phyloP scores from a whole-genome alignment of 1,140 invertebrate species.

The Cecropterus lyciades region DNA sequence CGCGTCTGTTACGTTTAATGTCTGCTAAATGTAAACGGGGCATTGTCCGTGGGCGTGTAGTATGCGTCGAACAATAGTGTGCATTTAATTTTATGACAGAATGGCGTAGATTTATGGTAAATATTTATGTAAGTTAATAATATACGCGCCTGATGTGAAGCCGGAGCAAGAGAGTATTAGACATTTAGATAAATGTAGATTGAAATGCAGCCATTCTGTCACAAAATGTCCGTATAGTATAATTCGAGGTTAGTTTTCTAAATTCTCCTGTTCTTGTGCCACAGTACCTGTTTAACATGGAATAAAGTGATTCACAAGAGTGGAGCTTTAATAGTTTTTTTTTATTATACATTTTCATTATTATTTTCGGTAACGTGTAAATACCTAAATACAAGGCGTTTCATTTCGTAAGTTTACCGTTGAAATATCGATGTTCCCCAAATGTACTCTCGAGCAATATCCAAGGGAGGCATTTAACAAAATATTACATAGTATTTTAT shows the following conservation, averaged over 20 bases:
- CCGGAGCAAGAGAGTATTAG: slow-evolving; percentile 48
- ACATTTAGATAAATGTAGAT: slow-evolving; percentile 41
- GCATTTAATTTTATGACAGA: slow-evolving; percentile 76
- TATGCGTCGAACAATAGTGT: slow-evolving; percentile 45
- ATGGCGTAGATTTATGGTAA: slow-evolving; percentile 48
- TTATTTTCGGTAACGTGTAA: slow-evolving; percentile 66
- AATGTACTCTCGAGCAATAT: slow-evolving; percentile 47
- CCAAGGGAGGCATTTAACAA: slow-evolving; percentile 43
- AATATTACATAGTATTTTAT: slow-evolving; percentile 41
- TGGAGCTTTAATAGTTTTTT: slow-evolving; percentile 65
- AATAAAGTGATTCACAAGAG: slow-evolving; percentile 67
- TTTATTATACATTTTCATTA: slow-evolving; percentile 49
- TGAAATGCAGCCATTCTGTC: slow-evolving; percentile 56
- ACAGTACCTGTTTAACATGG: slow-evolving; percentile 66
- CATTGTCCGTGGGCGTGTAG: not conserved
- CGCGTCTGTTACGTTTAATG: too few relatives aligned
- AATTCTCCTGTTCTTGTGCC: slow-evolving; percentile 68
- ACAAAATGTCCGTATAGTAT: slow-evolving; percentile 54
- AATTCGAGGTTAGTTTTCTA: slow-evolving; percentile 60
- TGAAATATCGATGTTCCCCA: slow-evolving; percentile 46
- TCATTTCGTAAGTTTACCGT: slow-evolving; percentile 59
- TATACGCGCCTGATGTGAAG: slow-evolving; percentile 40
- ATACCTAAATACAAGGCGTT: slow-evolving; percentile 70
- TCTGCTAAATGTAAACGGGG: too few relatives aligned
- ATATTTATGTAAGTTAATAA: slow-evolving; percentile 44